Evolutionary conservation across 2,113 vertebrate genomes (phyloP).

Genomic region (Lophura nycthemera): DNA sequence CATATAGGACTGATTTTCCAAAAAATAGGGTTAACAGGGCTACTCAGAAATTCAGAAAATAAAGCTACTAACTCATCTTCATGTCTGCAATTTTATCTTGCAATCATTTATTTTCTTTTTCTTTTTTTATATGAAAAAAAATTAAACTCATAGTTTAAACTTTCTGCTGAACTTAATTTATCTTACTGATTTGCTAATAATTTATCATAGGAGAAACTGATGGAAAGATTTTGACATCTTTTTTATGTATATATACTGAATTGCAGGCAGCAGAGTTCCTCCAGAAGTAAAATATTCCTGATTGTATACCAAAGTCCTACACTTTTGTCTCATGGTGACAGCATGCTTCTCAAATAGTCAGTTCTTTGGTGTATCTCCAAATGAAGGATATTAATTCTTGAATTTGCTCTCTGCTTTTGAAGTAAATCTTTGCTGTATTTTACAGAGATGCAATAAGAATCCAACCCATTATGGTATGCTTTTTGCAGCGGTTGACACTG

Average conservation of each 20-base stretch:
- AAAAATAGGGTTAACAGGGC: not conserved
- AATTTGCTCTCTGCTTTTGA: not conserved
- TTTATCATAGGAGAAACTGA: not conserved
- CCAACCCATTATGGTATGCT: not conserved
- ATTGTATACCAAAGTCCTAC: not conserved
- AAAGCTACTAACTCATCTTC: not conserved
- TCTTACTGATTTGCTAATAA: not conserved
- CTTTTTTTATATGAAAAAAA: not conserved
- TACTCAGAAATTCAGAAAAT: not conserved
- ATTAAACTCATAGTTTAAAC: not conserved
- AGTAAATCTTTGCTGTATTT: not conserved
- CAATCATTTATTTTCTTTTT: not conserved
- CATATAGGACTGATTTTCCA: slow-evolving; percentile 19
- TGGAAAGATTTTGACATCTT: not conserved
- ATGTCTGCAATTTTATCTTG: not conserved
- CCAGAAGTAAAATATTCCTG: not conserved
- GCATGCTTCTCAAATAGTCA: not conserved
- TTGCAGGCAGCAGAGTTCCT: not conserved
- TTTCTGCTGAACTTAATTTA: not conserved
- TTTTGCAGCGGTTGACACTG: not conserved
- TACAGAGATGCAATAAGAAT: not conserved
- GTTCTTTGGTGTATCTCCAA: not conserved
- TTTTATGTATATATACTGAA: not conserved
- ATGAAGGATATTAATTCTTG: not conserved
- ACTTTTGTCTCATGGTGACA: not conserved